phyloP scores from a whole-genome alignment of 2,113 vertebrate species.

The Petromus typicus region DNA sequence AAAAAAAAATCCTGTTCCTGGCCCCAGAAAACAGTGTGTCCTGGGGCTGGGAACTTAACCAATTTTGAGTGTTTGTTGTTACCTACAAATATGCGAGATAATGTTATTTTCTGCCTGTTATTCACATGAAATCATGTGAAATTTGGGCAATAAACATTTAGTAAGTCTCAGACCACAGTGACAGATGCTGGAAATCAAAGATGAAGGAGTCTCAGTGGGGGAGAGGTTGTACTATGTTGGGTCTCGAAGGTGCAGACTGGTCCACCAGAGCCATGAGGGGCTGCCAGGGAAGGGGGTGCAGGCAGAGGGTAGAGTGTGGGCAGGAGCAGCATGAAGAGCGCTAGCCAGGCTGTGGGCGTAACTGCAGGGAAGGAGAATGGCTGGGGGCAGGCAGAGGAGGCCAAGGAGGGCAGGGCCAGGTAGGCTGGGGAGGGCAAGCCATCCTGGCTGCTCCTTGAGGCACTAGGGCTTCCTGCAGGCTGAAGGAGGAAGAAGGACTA shows the following conservation, averaged over 20 bases:
- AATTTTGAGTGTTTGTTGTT: slow-evolving; percentile 16
- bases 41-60: neutral
- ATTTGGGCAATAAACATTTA: neutral
- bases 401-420: neutral
- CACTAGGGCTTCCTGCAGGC: neutral
- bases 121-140: neutral
- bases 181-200: neutral
- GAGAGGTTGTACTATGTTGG: neutral
- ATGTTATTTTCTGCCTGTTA: neutral
- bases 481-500: neutral
- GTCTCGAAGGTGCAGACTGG: neutral
- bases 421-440: neutral
- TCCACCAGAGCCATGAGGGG: neutral
- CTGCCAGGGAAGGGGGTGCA: neutral
- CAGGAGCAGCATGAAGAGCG: accelerated
- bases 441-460: neutral
- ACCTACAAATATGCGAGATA: neutral
- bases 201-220: neutral
- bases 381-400: neutral
- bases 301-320: too few species aligned
- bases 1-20: neutral
- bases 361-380: neutral
- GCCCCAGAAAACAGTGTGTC: neutral
- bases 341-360: neutral
- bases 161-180: neutral